These are phyloP conservation scores for Speoplatyrhinus poulsoni DNA, from an alignment of 2,113 vertebrate species.

Conservation along the genomic window DNA sequence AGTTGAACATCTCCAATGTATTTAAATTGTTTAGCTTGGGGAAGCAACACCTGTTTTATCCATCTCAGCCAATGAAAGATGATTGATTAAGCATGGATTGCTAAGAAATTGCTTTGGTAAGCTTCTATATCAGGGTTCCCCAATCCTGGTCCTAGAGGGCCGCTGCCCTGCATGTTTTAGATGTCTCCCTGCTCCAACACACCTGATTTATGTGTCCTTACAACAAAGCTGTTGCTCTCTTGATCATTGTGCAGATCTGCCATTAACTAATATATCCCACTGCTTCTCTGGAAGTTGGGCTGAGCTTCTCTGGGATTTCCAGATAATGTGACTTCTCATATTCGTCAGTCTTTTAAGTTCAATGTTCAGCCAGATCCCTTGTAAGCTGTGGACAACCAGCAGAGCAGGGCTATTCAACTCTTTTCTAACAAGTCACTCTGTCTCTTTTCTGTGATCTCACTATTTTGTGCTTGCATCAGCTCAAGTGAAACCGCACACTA, in stretches of 20 bases:
- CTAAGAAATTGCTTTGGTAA: not conserved
- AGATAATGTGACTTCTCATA: not conserved
- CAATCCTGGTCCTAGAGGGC: too few relatives aligned
- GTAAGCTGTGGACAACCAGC: not conserved
- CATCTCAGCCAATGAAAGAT: slow-evolving; percentile 1
- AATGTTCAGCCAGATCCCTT: not conserved
- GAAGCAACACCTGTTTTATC: not conserved
- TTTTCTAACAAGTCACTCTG: too few relatives aligned
- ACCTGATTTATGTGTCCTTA: too few relatives aligned
- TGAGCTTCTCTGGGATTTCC: not conserved
- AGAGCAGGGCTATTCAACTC: not conserved
- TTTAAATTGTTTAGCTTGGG: not conserved
- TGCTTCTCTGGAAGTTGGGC: not conserved
- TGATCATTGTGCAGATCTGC: not conserved
- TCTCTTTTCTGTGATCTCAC: too few relatives aligned
- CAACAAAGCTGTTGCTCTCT: too few relatives aligned
- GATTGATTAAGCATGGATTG: too few relatives aligned
- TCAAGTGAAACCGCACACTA: too few relatives aligned
- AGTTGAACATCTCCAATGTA: slow-evolving; percentile 1
- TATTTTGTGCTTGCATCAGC: too few relatives aligned
- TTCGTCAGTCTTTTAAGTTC: not conserved
- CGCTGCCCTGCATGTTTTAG: too few relatives aligned
- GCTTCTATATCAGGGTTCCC: not conserved
- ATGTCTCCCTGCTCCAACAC: too few relatives aligned
- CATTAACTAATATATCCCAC: not conserved